Conservation (phyloP, 2,888 invertebrate genomes). For the Linhomoeus sp. region DNA sequence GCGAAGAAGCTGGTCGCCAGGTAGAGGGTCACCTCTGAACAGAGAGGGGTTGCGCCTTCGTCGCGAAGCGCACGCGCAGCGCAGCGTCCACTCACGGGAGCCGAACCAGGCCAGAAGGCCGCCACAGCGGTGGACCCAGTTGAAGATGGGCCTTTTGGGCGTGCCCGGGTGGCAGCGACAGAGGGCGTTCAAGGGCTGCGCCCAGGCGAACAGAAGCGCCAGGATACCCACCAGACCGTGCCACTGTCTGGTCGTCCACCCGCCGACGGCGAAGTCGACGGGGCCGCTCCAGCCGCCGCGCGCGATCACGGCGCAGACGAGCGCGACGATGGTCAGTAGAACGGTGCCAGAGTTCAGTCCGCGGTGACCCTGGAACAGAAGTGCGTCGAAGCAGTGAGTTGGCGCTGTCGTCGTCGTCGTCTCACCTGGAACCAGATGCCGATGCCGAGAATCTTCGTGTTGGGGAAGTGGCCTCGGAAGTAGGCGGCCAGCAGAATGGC, state of each 20-base stretch:
- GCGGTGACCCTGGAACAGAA: constrained; percentile 2
- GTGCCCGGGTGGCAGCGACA: background rate
- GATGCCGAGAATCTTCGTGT: constrained; percentile 18
- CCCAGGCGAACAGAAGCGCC: background rate
- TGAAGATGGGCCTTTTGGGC: constrained; percentile 1
- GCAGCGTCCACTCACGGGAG: background rate
- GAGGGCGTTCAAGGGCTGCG: constrained; percentile 2
- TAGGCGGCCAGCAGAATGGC: constrained; percentile 27
- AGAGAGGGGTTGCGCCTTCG: no score
- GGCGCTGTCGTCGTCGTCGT: no score
- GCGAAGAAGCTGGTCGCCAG: no score
- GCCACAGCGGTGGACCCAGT: constrained; percentile 3
- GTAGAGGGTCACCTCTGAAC: background rate
- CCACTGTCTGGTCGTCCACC: background rate
- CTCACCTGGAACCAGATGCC: constrained; percentile 30
- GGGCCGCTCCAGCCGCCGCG: background rate
- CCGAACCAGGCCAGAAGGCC: background rate
- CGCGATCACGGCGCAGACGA: background rate
- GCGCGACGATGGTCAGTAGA: background rate
- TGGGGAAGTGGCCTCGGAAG: constrained; percentile 29
- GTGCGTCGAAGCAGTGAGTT: background rate
- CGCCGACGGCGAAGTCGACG: background rate
- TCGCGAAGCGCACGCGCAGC: no score
- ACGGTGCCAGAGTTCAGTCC: background rate
- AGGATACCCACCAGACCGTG: background rate